Evolutionary conservation across 2,888 invertebrate genomes (phyloP).

Genomic region (Drosophila kambysellisi): DNA sequence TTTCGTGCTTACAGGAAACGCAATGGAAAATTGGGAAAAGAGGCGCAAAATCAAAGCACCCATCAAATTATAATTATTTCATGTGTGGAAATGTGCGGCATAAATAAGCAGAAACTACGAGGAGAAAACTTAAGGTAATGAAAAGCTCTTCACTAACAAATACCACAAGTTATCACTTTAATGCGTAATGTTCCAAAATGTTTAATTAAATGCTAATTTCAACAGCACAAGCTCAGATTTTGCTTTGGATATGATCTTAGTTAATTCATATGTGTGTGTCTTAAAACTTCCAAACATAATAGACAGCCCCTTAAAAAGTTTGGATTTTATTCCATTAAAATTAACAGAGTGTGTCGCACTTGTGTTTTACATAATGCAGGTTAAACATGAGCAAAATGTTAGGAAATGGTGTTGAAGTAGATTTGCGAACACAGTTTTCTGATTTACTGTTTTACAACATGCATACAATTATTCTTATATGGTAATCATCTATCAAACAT

Average conservation of each 20-base stretch:
- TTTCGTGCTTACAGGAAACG: conserved; percentile 62
- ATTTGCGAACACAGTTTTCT: conserved; percentile 12
- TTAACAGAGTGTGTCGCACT: conserved; percentile 70
- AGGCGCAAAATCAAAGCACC: conserved; percentile 74
- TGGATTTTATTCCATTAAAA: conserved; percentile 68
- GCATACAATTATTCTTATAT: conserved; percentile 15
- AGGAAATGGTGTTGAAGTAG: conserved; percentile 10
- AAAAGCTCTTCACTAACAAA: neutral
- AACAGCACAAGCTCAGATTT: neutral
- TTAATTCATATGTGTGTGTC: neutral
- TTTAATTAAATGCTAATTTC: neutral
- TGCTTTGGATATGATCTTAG: neutral
- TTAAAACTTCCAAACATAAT: neutral
- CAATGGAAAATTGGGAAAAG: conserved; percentile 66
- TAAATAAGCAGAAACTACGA: conserved; percentile 57
- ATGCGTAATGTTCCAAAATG: neutral
- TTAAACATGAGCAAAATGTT: conserved; percentile 29
- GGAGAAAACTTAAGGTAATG: conserved; percentile 24
- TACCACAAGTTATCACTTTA: neutral
- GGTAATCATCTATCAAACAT: conserved; percentile 66
- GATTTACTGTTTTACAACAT: neutral
- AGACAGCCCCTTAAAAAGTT: conserved; percentile 27
- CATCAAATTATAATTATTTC: conserved; percentile 77
- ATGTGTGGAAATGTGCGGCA: conserved; percentile 67
- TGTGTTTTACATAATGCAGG: conserved; percentile 62